Base-by-base conservation (phyloP, 2,113 vertebrate genomes). In the Ammospiza nelsoni region DNA sequence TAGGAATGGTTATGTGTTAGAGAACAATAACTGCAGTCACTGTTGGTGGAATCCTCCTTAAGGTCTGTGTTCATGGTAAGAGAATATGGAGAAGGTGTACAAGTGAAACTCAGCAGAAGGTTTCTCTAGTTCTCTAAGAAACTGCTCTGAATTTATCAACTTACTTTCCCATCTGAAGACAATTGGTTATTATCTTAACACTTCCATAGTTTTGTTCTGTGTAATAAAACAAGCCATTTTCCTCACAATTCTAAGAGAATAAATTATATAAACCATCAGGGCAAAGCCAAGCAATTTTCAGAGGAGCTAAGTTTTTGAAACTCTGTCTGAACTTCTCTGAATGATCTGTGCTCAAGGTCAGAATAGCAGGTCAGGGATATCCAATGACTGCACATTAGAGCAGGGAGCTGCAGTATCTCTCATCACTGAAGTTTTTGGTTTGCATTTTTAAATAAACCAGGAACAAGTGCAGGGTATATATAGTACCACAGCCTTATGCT, bases 371-470 rank as follows among this genome's bases (percentile, higher is more conserved):
- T 72, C 78, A 92, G 79, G n/a, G 46, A 67, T 90, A 94, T 95
- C 85, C 90, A 80, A 0, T 93, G 41, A 84, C 85, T 74, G 6
- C 14, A 18, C 31, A 17, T 24, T 41, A 69, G 85, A 87, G 41
- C 54, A 39, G 39, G 16, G 37, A 88, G 33, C 44, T 54, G 46
- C 49, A 54, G 1, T 73, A 49, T 80, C 79, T 89, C 79, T 93
- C 88, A 78, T 84, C 73, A 54, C 86, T 88, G 5, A 35, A 68
- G 63, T 46, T 95, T 85, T 86, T 54, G 20, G 55, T 77, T 95
- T 87, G 86, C 43, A 31, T 94, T 96, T 96, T 96, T 86, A 92
- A 90, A 88, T 91, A 89, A 92, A 78, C 48, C 69, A 81, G 84
- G 65, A 86, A 51, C 84, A 94, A 96, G 91, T 95, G 87, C 55